Evolutionary conservation across 2,797 vertebrate species (phyloP).

Genomic region (Gallirallus australis): DNA sequence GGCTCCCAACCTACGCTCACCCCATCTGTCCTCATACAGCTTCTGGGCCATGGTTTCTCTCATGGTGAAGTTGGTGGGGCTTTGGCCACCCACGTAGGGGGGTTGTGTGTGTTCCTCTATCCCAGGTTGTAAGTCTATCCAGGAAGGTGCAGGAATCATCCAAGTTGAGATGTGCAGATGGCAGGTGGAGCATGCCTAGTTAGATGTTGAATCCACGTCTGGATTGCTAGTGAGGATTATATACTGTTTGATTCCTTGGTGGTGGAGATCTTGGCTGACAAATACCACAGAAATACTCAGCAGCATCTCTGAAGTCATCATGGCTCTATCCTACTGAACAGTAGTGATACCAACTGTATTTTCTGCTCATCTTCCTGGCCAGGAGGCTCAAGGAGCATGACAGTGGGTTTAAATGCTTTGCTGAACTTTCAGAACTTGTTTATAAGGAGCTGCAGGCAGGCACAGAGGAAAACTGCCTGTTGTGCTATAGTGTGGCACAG

Average conservation of each 20-base stretch:
- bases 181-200: background rate
- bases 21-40: fast-evolving
- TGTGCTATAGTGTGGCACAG: background rate
- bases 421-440: background rate
- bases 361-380: background rate
- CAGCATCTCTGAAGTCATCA: background rate
- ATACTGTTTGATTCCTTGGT: background rate
- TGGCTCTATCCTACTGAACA: fast-evolving
- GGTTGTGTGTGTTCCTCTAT: background rate
- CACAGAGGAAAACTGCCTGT: background rate
- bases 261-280: background rate
- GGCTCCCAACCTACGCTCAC: background rate
- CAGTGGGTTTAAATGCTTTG: background rate
- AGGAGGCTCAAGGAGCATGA: background rate
- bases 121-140: background rate
- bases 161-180: background rate
- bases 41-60: background rate
- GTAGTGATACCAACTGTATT: background rate
- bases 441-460: background rate
- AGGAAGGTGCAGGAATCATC: background rate
- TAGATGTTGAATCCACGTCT: background rate
- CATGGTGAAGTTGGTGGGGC: fast-evolving
- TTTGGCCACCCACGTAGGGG: background rate
- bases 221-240: background rate
- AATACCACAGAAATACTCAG: background rate